Conservation (phyloP, 2,113 vertebrate species). For the Solea senegalensis region DNA sequence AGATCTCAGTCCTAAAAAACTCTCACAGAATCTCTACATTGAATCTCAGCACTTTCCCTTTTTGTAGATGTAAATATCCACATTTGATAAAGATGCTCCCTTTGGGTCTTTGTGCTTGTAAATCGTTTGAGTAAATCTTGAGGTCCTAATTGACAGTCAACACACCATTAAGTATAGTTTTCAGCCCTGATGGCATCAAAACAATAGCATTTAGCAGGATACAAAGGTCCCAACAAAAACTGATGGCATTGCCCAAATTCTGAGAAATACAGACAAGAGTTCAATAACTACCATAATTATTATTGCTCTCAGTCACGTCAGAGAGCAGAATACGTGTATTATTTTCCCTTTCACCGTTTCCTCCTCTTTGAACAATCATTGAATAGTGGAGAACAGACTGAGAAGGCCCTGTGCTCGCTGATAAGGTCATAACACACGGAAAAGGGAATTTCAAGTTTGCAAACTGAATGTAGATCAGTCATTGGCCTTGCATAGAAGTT, state of each 20-base stretch:
- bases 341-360: background rate
- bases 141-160: constrained; percentile 1
- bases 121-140: constrained; percentile 1
- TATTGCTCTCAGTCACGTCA: background rate
- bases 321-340: background rate
- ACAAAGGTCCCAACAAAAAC: background rate
- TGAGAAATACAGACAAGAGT: background rate
- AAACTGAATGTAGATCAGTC: background rate
- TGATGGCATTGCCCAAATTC: background rate
- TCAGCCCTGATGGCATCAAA: background rate
- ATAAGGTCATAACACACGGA: background rate
- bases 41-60: constrained; percentile 9
- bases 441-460: constrained; percentile 4
- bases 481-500: constrained; percentile 6
- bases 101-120: background rate
- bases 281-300: background rate
- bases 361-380: background rate
- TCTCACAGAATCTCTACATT: background rate
- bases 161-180: background rate
- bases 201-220: background rate
- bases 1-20: background rate
- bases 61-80: background rate
- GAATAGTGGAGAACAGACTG: background rate
- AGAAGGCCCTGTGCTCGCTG: background rate
- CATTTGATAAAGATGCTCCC: background rate